Base-by-base conservation (phyloP, 2,888 invertebrate species). In the Cerceris ruficornis region DNA sequence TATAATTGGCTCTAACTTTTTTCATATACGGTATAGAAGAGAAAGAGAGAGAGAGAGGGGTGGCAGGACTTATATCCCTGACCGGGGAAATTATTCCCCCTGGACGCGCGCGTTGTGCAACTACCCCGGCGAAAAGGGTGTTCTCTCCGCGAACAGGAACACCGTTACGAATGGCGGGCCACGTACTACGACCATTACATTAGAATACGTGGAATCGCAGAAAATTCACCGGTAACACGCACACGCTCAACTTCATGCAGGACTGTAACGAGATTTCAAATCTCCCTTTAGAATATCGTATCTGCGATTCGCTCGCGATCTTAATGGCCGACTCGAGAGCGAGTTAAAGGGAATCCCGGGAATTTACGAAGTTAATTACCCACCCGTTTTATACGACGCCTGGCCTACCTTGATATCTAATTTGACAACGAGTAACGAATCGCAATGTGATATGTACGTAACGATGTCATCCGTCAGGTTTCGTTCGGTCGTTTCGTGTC, bases 1-100 rank as follows among this genome's bases (percentile, higher is more conserved):
- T 81, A 84, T 87, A 87, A 87, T 88, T 83, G 85, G 72, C 65
- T 69, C 69, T 75, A 87, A 87, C 81, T 87, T 88, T 88, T 88
- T 86, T 86, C 41, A 17, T 57, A 7, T 50, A 7, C 7, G 9
- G 7, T n/a, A n/a, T 84, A 84, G 84, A 86, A 83, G 84, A 79
- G 82, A 67, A 62, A 61, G 58, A 49, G 69, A 64, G 77, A 28
- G 28, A 28, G 28, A 28, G 28, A 28, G 28, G 28, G 28, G 28
- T 62, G 61, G 58, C 49, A 68, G 61, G 77, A 83, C 83, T 84
- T 83, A 77, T 60, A 64, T 54, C 62, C 43, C 61, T 52, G 66
- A 54, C 71, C 52, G 52, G 39, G 69, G 72, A 81, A 85, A 85
- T 85, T 80, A 83, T 85, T 80, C 85, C 77, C 81, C 42, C 54